These are phyloP conservation scores for Anhinga anhinga DNA, from an alignment of 2,113 vertebrate genomes.

Conservation along the genomic window DNA sequence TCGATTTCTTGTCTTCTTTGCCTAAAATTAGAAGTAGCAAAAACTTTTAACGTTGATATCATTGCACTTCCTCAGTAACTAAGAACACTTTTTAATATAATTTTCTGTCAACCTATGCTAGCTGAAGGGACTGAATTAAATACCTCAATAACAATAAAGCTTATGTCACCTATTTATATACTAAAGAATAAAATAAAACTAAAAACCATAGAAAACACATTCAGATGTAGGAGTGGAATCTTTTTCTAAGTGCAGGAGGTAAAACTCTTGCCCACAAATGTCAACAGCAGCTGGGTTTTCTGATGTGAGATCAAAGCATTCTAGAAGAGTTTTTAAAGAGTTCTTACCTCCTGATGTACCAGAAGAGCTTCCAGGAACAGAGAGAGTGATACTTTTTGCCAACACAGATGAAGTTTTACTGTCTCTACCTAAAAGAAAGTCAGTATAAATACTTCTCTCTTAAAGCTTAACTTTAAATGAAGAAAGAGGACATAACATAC, in stretches of 20 bases:
- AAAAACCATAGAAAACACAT: neutral
- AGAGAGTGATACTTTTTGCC: conserved; percentile 79
- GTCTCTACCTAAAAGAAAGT: conserved; percentile 84
- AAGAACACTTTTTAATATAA: neutral
- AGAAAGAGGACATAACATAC: neutral
- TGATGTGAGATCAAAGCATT: neutral
- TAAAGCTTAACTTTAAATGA: neutral
- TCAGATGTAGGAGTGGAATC: neutral
- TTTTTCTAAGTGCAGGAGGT: neutral
- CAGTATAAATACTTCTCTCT: neutral
- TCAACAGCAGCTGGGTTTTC: neutral
- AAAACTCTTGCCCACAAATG: neutral
- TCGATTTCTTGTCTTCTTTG: conserved; percentile 92
- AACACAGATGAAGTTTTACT: conserved; percentile 79
- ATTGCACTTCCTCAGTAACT: neutral
- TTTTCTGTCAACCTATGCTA: neutral
- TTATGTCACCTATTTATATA: neutral
- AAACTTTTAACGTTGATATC: neutral
- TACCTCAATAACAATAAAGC: neutral
- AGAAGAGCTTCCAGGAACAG: conserved; percentile 77
- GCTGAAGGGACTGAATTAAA: neutral
- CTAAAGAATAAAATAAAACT: neutral
- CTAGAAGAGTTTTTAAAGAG: neutral
- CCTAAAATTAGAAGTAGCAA: conserved; percentile 70
- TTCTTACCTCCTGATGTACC: conserved; percentile 75